These are phyloP conservation scores for Zaprionus lachaisei DNA, from an alignment of 1,140 invertebrate genomes.

Conservation along the genomic window DNA sequence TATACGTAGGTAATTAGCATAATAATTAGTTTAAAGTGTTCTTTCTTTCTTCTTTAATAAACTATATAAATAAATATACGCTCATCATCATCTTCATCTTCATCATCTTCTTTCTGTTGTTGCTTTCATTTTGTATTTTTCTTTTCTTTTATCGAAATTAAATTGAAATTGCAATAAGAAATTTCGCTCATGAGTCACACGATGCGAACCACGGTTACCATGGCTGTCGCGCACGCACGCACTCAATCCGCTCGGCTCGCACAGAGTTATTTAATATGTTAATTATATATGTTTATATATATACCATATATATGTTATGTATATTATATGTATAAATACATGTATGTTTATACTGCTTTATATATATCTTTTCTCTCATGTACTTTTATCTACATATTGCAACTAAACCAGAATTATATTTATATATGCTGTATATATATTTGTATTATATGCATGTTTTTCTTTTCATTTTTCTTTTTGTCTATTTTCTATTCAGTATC, in stretches of 20 bases:
- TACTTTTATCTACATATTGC: slow-evolving; percentile 73
- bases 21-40: slow-evolving; percentile 66
- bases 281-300: slow-evolving; percentile 8
- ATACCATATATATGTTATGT: neutral
- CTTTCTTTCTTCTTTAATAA: slow-evolving; percentile 46
- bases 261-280: neutral
- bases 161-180: slow-evolving; percentile 13
- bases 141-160: slow-evolving; percentile 20
- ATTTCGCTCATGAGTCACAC: neutral
- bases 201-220: neutral
- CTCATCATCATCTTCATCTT: slow-evolving; percentile 6
- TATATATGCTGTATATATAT: slow-evolving; percentile 1
- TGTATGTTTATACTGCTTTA: neutral
- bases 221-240: neutral
- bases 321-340: slow-evolving; percentile 8
- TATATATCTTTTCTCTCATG: slow-evolving; percentile 11
- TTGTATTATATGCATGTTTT: slow-evolving; percentile 3
- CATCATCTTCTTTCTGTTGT: slow-evolving; percentile 22
- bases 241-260: slow-evolving; percentile 2
- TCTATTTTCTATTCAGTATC: neutral
- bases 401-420: slow-evolving; percentile 61
- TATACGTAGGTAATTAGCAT: slow-evolving; percentile 58
- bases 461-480: neutral
- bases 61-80: slow-evolving; percentile 77
- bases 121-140: slow-evolving; percentile 11